A percentile compares a stretch with the other conserved stretches of the same genome.
Evolutionary conservation across 2,797 vertebrate species (phyloP).

Genomic region (Adelosebastes latens): DNA sequence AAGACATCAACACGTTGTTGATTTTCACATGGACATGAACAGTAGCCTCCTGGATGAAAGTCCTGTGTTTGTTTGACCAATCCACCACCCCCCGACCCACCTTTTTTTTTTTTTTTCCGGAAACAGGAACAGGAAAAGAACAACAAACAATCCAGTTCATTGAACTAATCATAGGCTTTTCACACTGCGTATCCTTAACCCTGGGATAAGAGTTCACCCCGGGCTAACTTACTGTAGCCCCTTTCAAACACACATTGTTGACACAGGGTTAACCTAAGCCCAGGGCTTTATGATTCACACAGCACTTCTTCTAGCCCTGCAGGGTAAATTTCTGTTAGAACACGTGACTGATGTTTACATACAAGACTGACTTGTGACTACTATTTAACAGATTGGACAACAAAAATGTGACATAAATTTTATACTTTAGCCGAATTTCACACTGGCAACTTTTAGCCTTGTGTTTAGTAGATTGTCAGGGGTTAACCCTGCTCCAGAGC

Average conservation of each 20-base stretch:
- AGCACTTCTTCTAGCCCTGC: background rate
- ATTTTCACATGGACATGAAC: too few relatives aligned
- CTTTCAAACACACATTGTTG: background rate
- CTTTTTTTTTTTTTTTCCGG: too few relatives aligned
- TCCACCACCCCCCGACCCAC: too few relatives aligned
- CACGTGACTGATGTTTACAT: background rate
- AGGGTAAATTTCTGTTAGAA: background rate
- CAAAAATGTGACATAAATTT: background rate
- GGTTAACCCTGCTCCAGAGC: background rate
- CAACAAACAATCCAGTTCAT: background rate
- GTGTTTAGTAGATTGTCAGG: background rate
- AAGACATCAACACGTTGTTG: too few relatives aligned
- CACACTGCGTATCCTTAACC: background rate
- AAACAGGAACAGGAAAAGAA: background rate
- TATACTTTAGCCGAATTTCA: background rate
- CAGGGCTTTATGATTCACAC: background rate
- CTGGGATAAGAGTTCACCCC: background rate
- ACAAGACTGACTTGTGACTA: too few relatives aligned
- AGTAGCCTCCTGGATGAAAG: too few relatives aligned
- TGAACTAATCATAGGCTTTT: background rate
- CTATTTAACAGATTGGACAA: background rate
- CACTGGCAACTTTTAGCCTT: background rate
- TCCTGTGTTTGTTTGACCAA: too few relatives aligned
- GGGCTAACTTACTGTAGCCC: background rate
- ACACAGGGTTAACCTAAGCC: background rate